Base-by-base conservation (phyloP, 2,888 invertebrate genomes). In the Drosophila siamana region DNA sequence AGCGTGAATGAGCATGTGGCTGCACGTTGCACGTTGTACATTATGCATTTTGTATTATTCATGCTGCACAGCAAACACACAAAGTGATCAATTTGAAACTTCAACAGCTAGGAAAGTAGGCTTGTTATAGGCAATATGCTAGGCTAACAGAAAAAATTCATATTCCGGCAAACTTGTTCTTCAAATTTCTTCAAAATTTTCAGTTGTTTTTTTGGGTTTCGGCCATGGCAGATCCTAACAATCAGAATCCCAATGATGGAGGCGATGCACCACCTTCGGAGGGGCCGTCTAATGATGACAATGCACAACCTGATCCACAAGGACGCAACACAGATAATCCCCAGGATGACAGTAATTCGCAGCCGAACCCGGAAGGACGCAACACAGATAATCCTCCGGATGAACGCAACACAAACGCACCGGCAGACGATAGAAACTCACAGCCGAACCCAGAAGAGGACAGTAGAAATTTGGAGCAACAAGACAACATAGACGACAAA, bases 1-100 rank as follows among this genome's bases (percentile, higher is more conserved):
- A 69, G 69, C 62, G 52, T 64, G 56, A 63, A 67, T 63, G 72
- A 40, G 59, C 72, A 55, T 52, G 51, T 63, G 40, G 55, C 26
- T 47, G 50, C 38, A 44, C 9, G 7, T 52, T 56, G 40, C 19
- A 11, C 26, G 16, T 11, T 16, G 13, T 8, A 30, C 9, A 28
- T 30, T 68, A 56, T 40, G 64, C n/a, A n/a, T n/a, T n/a, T 72
- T 54, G 73, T 51, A 44, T 22, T 19, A 3, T n/a, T n/a, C n/a
- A n/a, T n/a, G n/a, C n/a, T 19, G 19, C 19, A 2, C 19, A 2
- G 19, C n/a, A n/a, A 19, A 19, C 1, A 19, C 19, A 19, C 19
- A 19, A 19, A 19, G 7, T 4, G 24, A 13, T 60, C 73, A 60
- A 69, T 68, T 62, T 55, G 48, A 78, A 74, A 74, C 8, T 75